Percentiles rank a stretch among this genome's conserved stretches.
phyloP scores from a whole-genome alignment of 2,113 vertebrate species.

The Rhinolophus sinicus region DNA sequence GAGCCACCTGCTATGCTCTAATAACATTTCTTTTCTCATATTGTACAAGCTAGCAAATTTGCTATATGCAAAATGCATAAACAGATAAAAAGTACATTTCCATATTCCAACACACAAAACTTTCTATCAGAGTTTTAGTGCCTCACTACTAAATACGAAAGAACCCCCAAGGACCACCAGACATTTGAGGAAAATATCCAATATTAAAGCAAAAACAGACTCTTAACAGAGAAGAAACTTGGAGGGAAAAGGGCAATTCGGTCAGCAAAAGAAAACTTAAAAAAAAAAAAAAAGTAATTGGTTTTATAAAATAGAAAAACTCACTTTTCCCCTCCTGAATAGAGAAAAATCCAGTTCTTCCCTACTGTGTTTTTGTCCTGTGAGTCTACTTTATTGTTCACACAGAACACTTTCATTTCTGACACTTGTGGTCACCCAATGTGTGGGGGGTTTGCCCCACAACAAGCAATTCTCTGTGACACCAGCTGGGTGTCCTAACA shows the following conservation, averaged over 20 bases:
- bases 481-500: background rate
- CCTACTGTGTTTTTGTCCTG: background rate
- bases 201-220: background rate
- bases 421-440: background rate
- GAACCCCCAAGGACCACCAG: background rate
- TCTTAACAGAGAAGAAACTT: background rate
- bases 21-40: background rate
- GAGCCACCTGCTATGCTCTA: background rate
- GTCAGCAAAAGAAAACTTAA: background rate
- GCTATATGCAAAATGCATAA: background rate
- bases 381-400: background rate
- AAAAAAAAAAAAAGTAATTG: background rate
- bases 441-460: background rate
- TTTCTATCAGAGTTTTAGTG: background rate
- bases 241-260: background rate
- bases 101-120: background rate
- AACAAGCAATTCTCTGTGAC: background rate
- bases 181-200: background rate
- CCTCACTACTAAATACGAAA: background rate
- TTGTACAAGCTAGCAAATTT: background rate
- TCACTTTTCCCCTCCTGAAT: background rate
- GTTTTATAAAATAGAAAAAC: background rate
- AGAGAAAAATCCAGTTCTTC: background rate
- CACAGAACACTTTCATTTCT: background rate
- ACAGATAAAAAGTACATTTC: background rate